Conservation (phyloP, 2,797 vertebrate species). For the Cyclura pinguis region DNA sequence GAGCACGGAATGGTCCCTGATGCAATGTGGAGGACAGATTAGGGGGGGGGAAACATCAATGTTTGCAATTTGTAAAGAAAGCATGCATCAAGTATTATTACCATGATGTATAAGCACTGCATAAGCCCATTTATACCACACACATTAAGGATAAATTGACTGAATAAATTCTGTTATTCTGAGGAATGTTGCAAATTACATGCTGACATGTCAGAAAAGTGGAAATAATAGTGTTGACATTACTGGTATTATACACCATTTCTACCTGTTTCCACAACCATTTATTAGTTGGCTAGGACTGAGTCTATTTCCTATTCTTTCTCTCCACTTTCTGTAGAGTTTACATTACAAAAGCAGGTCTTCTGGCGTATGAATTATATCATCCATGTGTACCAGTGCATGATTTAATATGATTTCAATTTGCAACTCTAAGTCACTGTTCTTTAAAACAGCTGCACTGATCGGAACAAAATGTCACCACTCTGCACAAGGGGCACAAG, state of each 20-base stretch:
- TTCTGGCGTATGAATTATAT: background rate
- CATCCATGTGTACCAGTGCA: background rate
- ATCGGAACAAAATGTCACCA: background rate
- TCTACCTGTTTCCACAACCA: constrained; percentile 66
- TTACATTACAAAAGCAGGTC: constrained; percentile 17
- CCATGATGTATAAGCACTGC: constrained; percentile 75
- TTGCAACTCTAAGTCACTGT: background rate
- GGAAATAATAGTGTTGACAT: constrained; percentile 75
- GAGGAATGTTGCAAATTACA: constrained; percentile 77
- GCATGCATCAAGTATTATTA: constrained; percentile 74
- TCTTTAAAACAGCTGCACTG: background rate
- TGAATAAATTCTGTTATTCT: constrained; percentile 81
- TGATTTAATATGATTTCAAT: background rate
- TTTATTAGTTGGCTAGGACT: constrained; percentile 29
- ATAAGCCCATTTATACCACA: constrained; percentile 71
- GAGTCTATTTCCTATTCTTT: constrained; percentile 26
- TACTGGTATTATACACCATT: constrained; percentile 60
- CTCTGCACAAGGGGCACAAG: background rate
- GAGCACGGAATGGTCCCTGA: constrained; percentile 49
- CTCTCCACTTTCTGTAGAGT: constrained; percentile 8
- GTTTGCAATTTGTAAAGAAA: constrained; percentile 76
- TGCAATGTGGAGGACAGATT: constrained; percentile 62
- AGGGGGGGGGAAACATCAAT: constrained; percentile 69
- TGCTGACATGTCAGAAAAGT: constrained; percentile 73
- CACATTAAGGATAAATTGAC: constrained; percentile 78